phyloP scores from a whole-genome alignment of 2,113 vertebrate species.

The Corapipo altera region DNA sequence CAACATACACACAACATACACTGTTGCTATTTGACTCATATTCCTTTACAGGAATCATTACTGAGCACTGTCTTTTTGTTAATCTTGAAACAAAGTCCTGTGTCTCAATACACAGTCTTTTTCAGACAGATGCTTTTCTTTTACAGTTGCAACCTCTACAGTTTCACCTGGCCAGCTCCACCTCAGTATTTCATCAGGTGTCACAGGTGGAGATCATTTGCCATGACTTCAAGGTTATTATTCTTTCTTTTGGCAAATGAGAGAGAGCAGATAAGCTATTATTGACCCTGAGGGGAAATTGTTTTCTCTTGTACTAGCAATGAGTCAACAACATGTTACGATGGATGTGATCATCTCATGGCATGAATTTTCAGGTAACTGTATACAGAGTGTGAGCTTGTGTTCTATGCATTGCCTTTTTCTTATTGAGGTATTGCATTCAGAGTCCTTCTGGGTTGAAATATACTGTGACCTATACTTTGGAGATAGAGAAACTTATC shows the following conservation, averaged over 20 bases:
- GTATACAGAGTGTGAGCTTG: background rate
- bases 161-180: background rate
- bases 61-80: background rate
- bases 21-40: background rate
- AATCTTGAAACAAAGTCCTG: background rate
- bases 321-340: constrained; percentile 2
- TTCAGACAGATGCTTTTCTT: background rate
- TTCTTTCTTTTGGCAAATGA: background rate
- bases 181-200: background rate
- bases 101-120: background rate
- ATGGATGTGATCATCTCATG: background rate
- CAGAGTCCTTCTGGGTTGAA: background rate
- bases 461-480: background rate
- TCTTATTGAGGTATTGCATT: background rate
- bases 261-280: constrained; percentile 5
- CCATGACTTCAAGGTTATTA: constrained; percentile 14
- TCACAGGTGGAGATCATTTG: background rate
- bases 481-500: background rate
- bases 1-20: no score
- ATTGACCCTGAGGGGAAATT: background rate
- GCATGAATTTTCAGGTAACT: background rate
- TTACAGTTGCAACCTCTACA: background rate
- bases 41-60: background rate
- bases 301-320: background rate
- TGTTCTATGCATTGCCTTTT: background rate